Conservation (phyloP, 2,888 invertebrate species). For the Phengaris alcon region DNA sequence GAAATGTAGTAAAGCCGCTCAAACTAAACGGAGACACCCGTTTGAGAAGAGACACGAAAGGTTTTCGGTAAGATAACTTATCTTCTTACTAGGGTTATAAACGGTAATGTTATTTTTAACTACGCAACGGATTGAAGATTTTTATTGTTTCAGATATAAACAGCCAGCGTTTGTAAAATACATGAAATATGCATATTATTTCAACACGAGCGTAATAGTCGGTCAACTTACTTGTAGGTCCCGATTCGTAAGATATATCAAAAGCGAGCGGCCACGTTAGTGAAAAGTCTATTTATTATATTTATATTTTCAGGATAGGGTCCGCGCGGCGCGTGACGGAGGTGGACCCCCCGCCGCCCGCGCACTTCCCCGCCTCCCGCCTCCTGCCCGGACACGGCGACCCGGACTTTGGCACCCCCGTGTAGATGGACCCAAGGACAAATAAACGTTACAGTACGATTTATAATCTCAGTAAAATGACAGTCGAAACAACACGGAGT, state of each 20-base stretch:
- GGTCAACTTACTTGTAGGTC: too few species aligned
- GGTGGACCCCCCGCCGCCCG: slow-evolving; percentile 66
- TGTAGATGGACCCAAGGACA: slow-evolving; percentile 56
- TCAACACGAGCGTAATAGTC: too few species aligned
- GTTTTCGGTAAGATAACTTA: slow-evolving; percentile 60
- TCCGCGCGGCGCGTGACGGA: slow-evolving; percentile 66
- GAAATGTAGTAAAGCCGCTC: slow-evolving; percentile 39
- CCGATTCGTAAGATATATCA: neutral
- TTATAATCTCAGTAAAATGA: neutral
- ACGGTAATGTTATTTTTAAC: too few species aligned
- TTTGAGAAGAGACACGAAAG: slow-evolving; percentile 64
- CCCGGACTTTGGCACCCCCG: slow-evolving; percentile 84
- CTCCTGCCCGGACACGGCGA: slow-evolving; percentile 79
- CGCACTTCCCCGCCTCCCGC: slow-evolving; percentile 38
- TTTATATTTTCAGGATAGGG: slow-evolving; percentile 61
- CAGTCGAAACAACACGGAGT: neutral
- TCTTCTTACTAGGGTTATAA: too few species aligned
- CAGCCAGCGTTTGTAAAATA: too few species aligned
- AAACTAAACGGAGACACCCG: slow-evolving; percentile 60
- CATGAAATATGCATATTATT: too few species aligned
- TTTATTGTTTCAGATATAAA: too few species aligned
- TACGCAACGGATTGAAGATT: too few species aligned
- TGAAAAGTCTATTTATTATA: neutral
- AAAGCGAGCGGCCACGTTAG: neutral
- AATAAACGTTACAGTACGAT: neutral